Evolutionary conservation across 1,140 invertebrate species (phyloP), one percentile per base, ranked within the genome.

Genomic region (Frieseomelitta varia): DNA sequence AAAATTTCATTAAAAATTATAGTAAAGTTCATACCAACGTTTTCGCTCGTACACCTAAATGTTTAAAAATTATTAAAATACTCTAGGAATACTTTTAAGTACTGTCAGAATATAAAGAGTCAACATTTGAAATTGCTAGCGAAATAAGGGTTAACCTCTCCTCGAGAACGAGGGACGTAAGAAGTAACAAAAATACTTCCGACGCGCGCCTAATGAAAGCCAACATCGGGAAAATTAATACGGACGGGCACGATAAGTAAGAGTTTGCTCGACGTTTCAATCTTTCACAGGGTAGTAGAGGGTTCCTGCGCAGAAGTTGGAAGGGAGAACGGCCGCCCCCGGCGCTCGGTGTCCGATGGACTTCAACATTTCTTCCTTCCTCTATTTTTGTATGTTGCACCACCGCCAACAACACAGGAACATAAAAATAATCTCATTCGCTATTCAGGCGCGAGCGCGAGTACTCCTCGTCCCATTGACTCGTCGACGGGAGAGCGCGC

Each of bases 371-470:
- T 30, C 39, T 69, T 65, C 58, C 81, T 72, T 24, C 39, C 34
- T 19, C 15, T 47, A 47, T 47, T 47, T 47, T 47, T 47, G 39
- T 47, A 47, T 30, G 58, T 71, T 74, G 34, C 27, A 39, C 51
- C 47, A 8, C 47, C 2, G 19, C 27, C 51, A 58, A 19, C 67
- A 72, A 80, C 77, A 80, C 77, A 51, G 68, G 68, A 73, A 84
- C 69, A 56, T 39, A 69, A 73, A 84, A 84, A 84, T 84, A 84
- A 84, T 84, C 83, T 84, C 83, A 80, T 84, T 84, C 78, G 47
- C 83, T 74, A 80, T 84, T 84, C 83, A 84, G 77, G 78, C 75
- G 27, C 63, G 58, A 14, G 39, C 53, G 19, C 67, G 55, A 3
- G 39, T 24, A 11, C 65, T 21, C 27, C 24, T 65, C 63, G 65